A percentile compares a stretch with the other conserved stretches of the same genome.
Conservation (phyloP, 1,140 invertebrate genomes). For the Lepidotrigona ventralis region DNA sequence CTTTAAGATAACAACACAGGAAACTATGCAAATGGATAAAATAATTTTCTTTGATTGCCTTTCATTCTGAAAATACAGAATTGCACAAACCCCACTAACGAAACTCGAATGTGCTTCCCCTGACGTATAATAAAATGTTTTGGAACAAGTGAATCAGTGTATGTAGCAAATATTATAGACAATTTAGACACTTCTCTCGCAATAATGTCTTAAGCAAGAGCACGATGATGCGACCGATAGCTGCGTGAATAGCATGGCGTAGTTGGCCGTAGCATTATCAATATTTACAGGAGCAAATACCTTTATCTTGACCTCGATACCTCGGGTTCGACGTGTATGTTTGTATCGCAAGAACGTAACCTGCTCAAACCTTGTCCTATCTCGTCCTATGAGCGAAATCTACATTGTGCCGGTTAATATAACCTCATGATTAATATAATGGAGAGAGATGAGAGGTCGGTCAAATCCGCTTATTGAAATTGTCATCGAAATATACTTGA, state of each 20-base stretch:
- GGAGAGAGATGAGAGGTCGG: not conserved
- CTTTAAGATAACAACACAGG: too few species aligned
- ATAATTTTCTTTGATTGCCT: too few species aligned
- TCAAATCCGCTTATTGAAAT: slow-evolving; percentile 30
- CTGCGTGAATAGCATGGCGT: not conserved
- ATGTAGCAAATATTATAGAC: not conserved
- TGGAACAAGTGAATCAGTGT: not conserved
- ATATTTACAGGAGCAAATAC: slow-evolving; percentile 16
- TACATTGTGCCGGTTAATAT: not conserved
- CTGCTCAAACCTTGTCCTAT: not conserved
- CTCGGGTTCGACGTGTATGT: not conserved
- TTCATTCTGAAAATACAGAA: too few species aligned
- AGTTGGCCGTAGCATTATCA: slow-evolving; percentile 4
- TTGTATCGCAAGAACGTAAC: slow-evolving; percentile 6
- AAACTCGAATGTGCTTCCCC: not conserved
- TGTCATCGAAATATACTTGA: not conserved
- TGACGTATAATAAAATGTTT: not conserved
- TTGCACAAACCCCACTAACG: too few species aligned
- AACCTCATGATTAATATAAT: slow-evolving; percentile 12
- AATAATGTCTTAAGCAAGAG: not conserved
- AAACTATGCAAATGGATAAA: too few species aligned
- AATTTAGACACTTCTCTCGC: not conserved
- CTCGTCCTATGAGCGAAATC: not conserved
- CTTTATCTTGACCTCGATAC: slow-evolving; percentile 6
- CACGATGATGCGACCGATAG: not conserved